A percentile compares a stretch with the other conserved stretches of the same genome.
Evolutionary conservation across 2,113 vertebrate genomes (phyloP).

Genomic region (Dunckerocampus dactyliophorus): DNA sequence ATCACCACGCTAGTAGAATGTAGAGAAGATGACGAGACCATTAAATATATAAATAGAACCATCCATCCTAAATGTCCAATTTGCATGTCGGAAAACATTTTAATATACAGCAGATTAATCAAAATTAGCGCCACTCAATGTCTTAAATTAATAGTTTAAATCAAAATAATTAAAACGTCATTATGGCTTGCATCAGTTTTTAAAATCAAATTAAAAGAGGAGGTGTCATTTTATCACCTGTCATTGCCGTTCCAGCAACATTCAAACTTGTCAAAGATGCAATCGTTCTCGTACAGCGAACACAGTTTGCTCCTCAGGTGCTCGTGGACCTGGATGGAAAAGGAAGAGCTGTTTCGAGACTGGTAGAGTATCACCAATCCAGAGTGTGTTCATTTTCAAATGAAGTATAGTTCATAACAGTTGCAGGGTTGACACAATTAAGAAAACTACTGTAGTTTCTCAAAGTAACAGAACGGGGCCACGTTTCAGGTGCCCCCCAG

Average conservation of each 20-base stretch:
- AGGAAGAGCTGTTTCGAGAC: not conserved
- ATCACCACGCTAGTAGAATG: constrained; percentile 82
- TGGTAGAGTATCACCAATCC: not conserved
- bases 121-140: no score
- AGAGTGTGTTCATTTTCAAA: not conserved
- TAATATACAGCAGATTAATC: no score
- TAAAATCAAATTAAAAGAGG: no score
- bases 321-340: constrained; percentile 67
- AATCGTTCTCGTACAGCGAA: constrained; percentile 78
- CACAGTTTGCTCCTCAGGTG: constrained; percentile 79
- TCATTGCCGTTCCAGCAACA: constrained; percentile 80
- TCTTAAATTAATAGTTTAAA: no score
- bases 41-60: not conserved
- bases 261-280: constrained; percentile 80
- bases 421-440: not conserved
- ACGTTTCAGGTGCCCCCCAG: constrained; percentile 19
- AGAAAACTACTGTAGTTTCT: not conserved
- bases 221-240: constrained; percentile 54
- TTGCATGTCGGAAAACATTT: no score
- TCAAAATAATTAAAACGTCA: no score
- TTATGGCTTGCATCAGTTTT: no score
- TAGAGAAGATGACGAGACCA: not conserved
- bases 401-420: not conserved
- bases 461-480: not conserved
- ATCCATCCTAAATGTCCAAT: no score